phyloP scores from a whole-genome alignment of 1,140 invertebrate genomes.

The Coenobita brevimanus region DNA sequence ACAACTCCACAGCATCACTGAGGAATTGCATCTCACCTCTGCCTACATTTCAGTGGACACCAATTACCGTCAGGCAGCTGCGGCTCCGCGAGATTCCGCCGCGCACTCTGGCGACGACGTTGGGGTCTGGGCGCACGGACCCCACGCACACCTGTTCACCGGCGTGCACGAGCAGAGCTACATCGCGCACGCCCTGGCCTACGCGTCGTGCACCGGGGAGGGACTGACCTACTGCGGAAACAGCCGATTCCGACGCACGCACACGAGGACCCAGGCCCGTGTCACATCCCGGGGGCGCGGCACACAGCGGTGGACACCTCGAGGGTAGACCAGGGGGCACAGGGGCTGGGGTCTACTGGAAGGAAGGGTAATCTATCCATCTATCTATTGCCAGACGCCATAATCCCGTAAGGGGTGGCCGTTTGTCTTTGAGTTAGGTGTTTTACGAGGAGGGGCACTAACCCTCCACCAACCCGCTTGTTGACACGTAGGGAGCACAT shows the following conservation, averaged over 20 bases:
- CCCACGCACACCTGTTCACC: constrained; percentile 90
- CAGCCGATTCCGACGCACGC: background rate
- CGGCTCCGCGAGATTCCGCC: constrained; percentile 78
- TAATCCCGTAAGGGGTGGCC: no score
- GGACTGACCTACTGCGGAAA: constrained; percentile 54
- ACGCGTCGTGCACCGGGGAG: constrained; percentile 82
- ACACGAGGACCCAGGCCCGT: background rate
- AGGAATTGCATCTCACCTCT: background rate
- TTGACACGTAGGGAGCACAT: no score
- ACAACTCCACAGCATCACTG: no score
- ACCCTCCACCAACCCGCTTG: no score
- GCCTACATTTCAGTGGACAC: constrained; percentile 78
- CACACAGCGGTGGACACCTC: background rate
- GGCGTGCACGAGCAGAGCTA: constrained; percentile 93
- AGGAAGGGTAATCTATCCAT: background rate
- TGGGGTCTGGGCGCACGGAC: constrained; percentile 88
- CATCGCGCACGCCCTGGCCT: constrained; percentile 89
- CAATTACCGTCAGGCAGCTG: constrained; percentile 83
- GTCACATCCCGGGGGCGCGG: background rate
- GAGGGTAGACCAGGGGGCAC: background rate
- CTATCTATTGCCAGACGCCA: no score
- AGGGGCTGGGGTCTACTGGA: background rate
- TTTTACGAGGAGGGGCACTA: no score
- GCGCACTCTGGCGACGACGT: constrained; percentile 90
- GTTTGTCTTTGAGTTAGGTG: no score